Conservation (phyloP, 2,888 invertebrate species). For the Hypercompe scribonia region DNA sequence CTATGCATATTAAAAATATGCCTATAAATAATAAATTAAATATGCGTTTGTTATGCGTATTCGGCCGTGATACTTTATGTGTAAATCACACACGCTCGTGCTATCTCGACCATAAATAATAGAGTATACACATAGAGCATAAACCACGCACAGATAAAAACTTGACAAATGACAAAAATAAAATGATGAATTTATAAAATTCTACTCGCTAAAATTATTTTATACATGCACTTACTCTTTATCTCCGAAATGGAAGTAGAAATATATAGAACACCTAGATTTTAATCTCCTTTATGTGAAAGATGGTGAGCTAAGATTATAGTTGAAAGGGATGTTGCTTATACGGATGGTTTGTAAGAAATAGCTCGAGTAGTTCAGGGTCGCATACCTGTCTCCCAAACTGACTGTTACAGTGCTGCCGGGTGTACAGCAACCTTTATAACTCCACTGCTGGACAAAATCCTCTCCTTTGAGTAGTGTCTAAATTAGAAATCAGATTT, state of each 20-base stretch:
- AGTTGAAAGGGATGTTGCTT: neutral
- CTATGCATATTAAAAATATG: neutral
- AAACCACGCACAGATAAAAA: slow-evolving; percentile 44
- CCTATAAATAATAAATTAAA: slow-evolving; percentile 6
- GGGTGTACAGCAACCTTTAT: too few relatives aligned
- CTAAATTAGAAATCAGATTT: too few relatives aligned
- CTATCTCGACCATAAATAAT: slow-evolving; percentile 46
- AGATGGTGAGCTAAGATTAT: neutral
- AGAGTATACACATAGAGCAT: slow-evolving; percentile 36
- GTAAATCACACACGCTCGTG: slow-evolving; percentile 35
- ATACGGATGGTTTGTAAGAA: too few relatives aligned
- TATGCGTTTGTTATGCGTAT: slow-evolving; percentile 20
- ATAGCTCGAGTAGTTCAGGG: too few relatives aligned
- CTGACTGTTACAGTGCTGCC: too few relatives aligned
- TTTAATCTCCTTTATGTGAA: neutral
- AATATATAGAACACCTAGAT: neutral
- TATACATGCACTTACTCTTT: too few relatives aligned
- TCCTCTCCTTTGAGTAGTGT: too few relatives aligned
- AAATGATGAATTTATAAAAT: slow-evolving; percentile 14
- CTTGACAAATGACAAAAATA: slow-evolving; percentile 47
- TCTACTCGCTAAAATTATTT: neutral
- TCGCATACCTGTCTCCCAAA: too few relatives aligned
- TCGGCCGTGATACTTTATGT: slow-evolving; percentile 21
- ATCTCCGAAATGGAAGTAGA: neutral
- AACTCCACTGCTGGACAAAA: too few relatives aligned